Conservation (phyloP, 2,888 invertebrate species). For the Macaria liturata region DNA sequence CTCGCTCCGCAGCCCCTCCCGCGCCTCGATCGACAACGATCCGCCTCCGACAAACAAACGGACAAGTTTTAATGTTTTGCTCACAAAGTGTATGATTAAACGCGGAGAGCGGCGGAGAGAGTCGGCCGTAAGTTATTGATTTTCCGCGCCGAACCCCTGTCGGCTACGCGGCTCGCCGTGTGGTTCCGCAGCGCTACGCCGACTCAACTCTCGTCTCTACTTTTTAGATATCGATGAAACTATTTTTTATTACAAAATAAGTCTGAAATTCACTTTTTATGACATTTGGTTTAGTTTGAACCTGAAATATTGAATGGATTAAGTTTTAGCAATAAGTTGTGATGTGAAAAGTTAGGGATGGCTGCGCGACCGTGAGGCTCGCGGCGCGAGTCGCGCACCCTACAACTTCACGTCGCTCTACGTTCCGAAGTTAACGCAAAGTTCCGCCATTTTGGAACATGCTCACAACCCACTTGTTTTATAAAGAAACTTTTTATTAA, state of each 20-base stretch:
- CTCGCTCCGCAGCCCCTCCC: conserved; percentile 48
- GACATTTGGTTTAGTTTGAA: conserved; percentile 47
- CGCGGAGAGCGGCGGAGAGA: conserved; percentile 82
- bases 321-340: conserved; percentile 66
- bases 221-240: conserved; percentile 48
- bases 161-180: conserved; percentile 73
- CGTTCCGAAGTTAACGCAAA: conserved; percentile 84
- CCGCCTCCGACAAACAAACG: conserved; percentile 81
- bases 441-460: conserved; percentile 85
- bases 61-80: conserved; percentile 84
- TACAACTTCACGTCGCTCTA: conserved; percentile 82
- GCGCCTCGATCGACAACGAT: conserved; percentile 57
- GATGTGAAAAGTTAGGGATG: conserved; percentile 74
- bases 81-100: conserved; percentile 84
- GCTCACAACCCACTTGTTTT: conserved; percentile 85
- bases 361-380: conserved; percentile 66
- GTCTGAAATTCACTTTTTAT: conserved; percentile 51
- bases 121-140: conserved; percentile 84
- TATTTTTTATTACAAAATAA: conserved; percentile 48
- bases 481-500: conserved; percentile 85
- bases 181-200: conserved; percentile 56
- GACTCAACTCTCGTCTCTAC: conserved; percentile 59
- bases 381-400: conserved; percentile 73
- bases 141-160: conserved; percentile 80
- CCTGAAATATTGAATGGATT: conserved; percentile 45